Percentiles rank a stretch among this genome's conserved stretches.
phyloP scores from a whole-genome alignment of 37 sponge, comb jelly and placozoan genomes.

The Crambe crambe region DNA sequence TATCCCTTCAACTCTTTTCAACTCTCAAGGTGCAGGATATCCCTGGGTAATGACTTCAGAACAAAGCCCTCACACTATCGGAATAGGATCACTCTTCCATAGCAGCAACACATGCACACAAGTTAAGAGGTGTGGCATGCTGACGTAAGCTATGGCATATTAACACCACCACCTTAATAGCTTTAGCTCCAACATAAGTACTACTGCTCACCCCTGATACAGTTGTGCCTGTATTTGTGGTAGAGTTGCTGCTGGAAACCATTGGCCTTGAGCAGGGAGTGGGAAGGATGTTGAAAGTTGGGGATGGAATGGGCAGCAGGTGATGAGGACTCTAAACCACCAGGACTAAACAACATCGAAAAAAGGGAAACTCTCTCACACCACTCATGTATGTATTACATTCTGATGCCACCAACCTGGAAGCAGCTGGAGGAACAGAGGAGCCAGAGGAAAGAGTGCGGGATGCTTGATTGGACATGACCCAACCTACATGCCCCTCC shows the following conservation, averaged over 20 bases:
- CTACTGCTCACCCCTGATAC: constrained; percentile 98
- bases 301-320: constrained; percentile 89
- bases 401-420: background rate
- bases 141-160: constrained; percentile 63
- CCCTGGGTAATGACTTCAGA: background rate
- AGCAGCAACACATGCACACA: constrained; percentile 73
- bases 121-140: constrained; percentile 34
- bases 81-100: constrained; percentile 50
- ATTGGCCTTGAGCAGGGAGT: constrained; percentile 94
- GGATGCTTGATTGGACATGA: constrained; percentile 66
- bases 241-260: constrained; percentile 97
- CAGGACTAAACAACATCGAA: constrained; percentile 3
- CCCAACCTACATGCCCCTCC: constrained; percentile 96
- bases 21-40: constrained; percentile 3
- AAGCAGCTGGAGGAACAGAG: constrained; percentile 1
- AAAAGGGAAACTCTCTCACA: background rate
- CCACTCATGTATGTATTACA: background rate
- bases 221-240: constrained; percentile 88
- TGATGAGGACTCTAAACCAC: constrained; percentile 48
- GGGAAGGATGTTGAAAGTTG: constrained; percentile 98
- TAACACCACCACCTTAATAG: no score
- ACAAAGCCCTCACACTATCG: background rate
- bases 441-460: no score
- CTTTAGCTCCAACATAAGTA: no score
- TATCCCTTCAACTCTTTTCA: background rate